phyloP scores from a whole-genome alignment of 2,113 vertebrate genomes.

The Myrmecophaga tridactyla region DNA sequence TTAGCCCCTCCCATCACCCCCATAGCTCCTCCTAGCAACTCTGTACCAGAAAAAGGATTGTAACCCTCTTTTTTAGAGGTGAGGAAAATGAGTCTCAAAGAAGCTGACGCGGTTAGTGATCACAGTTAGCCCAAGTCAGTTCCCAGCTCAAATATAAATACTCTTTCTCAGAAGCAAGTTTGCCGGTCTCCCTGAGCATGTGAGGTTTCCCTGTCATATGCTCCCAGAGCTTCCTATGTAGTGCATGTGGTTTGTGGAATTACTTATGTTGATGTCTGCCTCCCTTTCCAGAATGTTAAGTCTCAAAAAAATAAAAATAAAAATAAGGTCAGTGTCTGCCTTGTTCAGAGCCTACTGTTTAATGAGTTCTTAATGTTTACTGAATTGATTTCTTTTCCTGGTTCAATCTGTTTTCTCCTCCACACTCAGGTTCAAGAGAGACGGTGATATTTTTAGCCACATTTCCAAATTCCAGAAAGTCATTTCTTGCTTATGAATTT shows the following conservation, averaged over 20 bases:
- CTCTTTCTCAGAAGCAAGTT: not conserved
- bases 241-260: not conserved
- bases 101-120: not conserved
- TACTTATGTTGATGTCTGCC: not conserved
- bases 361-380: not conserved
- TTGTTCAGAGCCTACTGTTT: not conserved
- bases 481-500: constrained; percentile 4
- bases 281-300: not conserved
- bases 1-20: not conserved
- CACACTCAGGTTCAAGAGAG: not conserved
- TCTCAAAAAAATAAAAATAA: not conserved
- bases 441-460: not conserved
- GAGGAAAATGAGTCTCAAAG: not conserved
- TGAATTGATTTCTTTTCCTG: not conserved
- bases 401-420: not conserved
- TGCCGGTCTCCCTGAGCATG: not conserved
- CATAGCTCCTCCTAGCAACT: not conserved
- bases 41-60: not conserved
- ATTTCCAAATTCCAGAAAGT: not conserved
- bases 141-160: not conserved
- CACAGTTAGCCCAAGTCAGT: not conserved
- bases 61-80: not conserved
- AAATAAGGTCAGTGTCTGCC: not conserved
- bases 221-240: not conserved
- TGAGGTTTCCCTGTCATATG: not conserved